Conservation (phyloP, 2,113 vertebrate genomes). For the Etia nguti region DNA sequence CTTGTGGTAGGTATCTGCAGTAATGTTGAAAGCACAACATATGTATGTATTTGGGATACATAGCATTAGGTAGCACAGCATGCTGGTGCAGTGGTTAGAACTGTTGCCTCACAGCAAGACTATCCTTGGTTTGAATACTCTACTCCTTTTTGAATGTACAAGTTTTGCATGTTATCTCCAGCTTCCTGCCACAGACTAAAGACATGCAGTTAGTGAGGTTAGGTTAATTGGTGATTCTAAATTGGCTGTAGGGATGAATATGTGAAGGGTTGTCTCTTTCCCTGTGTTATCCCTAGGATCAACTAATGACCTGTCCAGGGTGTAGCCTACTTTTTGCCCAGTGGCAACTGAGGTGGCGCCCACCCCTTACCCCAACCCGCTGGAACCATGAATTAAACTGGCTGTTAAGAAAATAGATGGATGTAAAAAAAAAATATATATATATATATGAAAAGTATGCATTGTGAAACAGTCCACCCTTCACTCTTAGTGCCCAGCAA, state of each 20-base stretch:
- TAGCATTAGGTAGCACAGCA: neutral
- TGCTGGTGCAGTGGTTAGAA: neutral
- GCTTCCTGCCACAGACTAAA: neutral
- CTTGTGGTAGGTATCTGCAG: neutral
- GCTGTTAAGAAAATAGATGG: neutral
- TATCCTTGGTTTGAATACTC: neutral
- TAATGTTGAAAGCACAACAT: neutral
- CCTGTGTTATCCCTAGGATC: neutral
- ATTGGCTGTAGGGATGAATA: neutral
- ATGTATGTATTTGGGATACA: neutral
- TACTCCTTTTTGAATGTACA: neutral
- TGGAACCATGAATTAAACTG: neutral
- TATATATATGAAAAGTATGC: neutral
- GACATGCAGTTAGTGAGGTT: neutral
- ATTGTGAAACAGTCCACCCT: neutral
- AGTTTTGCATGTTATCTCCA: neutral
- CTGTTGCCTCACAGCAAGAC: fast-evolving
- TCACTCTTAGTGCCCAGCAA: neutral
- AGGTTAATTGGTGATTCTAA: neutral
- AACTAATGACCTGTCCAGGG: neutral
- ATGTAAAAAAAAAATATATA: neutral
- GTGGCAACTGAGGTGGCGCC: neutral
- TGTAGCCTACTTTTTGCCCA: neutral
- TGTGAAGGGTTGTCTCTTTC: neutral
- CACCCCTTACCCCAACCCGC: fast-evolving